phyloP scores from a whole-genome alignment of 1,140 invertebrate genomes.

The Aphelinus certus region DNA sequence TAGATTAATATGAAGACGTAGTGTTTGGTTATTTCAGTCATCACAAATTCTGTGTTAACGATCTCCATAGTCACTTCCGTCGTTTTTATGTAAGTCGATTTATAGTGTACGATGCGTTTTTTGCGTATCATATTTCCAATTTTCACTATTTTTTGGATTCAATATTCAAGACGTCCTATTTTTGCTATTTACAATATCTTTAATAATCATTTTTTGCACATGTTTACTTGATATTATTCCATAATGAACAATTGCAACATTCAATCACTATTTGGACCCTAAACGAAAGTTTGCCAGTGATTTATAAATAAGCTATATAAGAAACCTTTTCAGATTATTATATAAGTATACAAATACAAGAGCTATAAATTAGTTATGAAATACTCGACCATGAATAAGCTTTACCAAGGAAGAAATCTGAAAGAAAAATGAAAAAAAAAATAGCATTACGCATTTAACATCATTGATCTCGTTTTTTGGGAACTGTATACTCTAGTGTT shows the following conservation, averaged over 20 bases:
- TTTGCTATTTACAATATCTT: slow-evolving; percentile 21
- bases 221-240: no score
- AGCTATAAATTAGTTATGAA: slow-evolving; percentile 6
- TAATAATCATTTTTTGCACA: background rate
- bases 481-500: slow-evolving; percentile 8
- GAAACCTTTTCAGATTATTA: no score
- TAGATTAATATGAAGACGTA: slow-evolving; percentile 42
- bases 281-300: no score
- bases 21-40: slow-evolving; percentile 6
- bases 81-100: slow-evolving; percentile 8
- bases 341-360: background rate
- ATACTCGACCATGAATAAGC: slow-evolving; percentile 20
- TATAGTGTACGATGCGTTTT: background rate
- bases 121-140: slow-evolving; percentile 14
- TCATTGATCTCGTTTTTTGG: slow-evolving; percentile 17
- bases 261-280: no score
- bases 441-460: slow-evolving; percentile 11
- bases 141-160: slow-evolving; percentile 18
- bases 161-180: slow-evolving; percentile 12
- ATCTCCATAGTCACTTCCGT: background rate
- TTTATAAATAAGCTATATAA: no score
- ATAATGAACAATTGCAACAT: no score
- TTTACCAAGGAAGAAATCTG: slow-evolving; percentile 14
- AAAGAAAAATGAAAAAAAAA: slow-evolving; percentile 20
- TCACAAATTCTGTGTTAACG: slow-evolving; percentile 16